Base-by-base conservation (phyloP, 2,888 invertebrate genomes). In the Drosophila imparisetae region DNA sequence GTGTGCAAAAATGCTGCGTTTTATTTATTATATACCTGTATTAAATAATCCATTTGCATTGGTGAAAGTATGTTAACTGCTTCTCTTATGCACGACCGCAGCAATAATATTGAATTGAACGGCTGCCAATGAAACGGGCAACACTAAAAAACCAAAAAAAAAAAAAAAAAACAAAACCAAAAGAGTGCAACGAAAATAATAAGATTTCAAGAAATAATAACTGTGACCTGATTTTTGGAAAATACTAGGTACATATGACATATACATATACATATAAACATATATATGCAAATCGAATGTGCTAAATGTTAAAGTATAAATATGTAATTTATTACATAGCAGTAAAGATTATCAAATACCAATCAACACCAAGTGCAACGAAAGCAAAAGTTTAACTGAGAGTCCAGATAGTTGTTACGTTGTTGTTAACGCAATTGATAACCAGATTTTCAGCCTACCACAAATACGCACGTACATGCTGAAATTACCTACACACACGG, bases 41-140 rank as follows among this genome's bases (percentile, higher is more conserved):
- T 72, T 82, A 80, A 87, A 87, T 82, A 89, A 85, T 87, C 78
- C 78, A 78, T 85, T 82, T 82, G 78, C 83, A 75, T 75, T 79
- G 86, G 86, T 88, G 88, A 86, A 86, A 86, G 86, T 89, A 78
- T 86, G 88, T 81, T 88, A 85, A 89, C 76, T 72, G 86, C 74
- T 85, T 77, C 76, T 75, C 74, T 75, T 64, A 66, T 63, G 66
- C 59, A 65, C 69, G 62, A 65, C 61, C 70, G 52, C 53, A 60
- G 58, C 64, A 30, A 64, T 54, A 72, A 72, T 65, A 64, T 60
- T 68, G 75, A 62, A 77, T 75, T 63, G 58, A 75, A 79, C 79
- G 64, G n/a, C 68, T 61, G 61, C 68, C 75, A 80, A 78, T 80
- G 75, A 78, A 78, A 78, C 75, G 45, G 75, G 78, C 60, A 78